Conservation (phyloP, 2,113 vertebrate genomes). For the Mobula hypostoma region DNA sequence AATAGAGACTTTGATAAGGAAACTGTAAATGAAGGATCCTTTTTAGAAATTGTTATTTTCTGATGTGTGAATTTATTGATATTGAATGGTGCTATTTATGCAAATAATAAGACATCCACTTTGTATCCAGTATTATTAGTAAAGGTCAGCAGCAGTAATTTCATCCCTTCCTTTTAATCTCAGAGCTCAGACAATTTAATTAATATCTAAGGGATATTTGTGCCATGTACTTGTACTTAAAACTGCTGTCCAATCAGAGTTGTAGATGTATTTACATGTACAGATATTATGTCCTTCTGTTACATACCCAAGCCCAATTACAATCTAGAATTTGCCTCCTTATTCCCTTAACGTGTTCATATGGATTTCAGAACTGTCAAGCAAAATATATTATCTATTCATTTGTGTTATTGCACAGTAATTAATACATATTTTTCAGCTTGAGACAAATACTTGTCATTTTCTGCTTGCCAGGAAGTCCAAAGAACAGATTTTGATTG, state of each 20-base stretch:
- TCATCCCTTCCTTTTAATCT: background rate
- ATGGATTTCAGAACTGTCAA: background rate
- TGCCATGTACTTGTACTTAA: background rate
- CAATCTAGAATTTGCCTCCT: background rate
- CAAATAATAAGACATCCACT: background rate
- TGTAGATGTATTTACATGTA: background rate
- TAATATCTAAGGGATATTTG: background rate
- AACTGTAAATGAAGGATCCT: background rate
- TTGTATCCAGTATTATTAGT: background rate
- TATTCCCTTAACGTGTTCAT: background rate
- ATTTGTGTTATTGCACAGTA: background rate
- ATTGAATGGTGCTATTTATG: background rate
- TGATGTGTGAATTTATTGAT: background rate
- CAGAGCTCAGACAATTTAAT: background rate
- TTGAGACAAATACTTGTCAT: background rate
- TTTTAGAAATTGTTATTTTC: background rate
- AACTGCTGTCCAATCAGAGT: background rate
- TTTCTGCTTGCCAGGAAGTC: background rate
- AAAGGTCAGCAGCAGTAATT: background rate
- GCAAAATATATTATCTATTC: background rate
- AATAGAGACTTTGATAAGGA: background rate
- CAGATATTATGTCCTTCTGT: background rate
- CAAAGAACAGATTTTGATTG: background rate
- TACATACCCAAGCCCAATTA: background rate
- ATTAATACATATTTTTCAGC: background rate